These are phyloP conservation scores for Barypeithes pellucidus DNA, from an alignment of 2,888 invertebrate species.

Conservation along the genomic window DNA sequence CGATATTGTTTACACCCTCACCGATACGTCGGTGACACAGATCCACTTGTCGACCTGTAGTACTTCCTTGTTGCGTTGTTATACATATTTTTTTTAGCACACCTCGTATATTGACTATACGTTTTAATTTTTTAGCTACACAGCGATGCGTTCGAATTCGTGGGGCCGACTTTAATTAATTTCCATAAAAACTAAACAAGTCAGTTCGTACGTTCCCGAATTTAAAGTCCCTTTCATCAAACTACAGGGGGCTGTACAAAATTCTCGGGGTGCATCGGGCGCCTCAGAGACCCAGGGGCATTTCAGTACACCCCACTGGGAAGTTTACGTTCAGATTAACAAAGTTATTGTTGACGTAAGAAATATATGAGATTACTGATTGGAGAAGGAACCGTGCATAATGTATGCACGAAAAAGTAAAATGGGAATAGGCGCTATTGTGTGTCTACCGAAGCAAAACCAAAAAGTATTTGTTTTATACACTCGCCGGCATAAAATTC, in stretches of 20 bases:
- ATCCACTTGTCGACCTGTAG: too few relatives aligned
- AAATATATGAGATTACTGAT: slow-evolving; percentile 29
- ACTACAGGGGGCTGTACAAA: slow-evolving; percentile 44
- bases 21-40: too few relatives aligned
- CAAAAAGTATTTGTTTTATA: too few relatives aligned
- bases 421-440: background rate
- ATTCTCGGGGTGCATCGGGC: slow-evolving; percentile 46
- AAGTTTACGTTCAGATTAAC: slow-evolving; percentile 50
- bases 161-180: slow-evolving; percentile 38
- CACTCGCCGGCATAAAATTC: too few relatives aligned
- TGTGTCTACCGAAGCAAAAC: background rate
- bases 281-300: slow-evolving; percentile 11
- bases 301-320: slow-evolving; percentile 28
- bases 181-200: slow-evolving; percentile 49
- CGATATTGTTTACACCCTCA: too few relatives aligned
- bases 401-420: background rate
- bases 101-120: too few relatives aligned
- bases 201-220: slow-evolving; percentile 32
- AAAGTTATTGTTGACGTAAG: slow-evolving; percentile 47
- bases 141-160: background rate
- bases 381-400: slow-evolving; percentile 18
- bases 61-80: too few relatives aligned
- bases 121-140: too few relatives aligned
- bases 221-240: slow-evolving; percentile 52
- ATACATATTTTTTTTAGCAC: too few relatives aligned